Conservation (phyloP, 2,113 vertebrate genomes). For the Cricetomys ansorgei region DNA sequence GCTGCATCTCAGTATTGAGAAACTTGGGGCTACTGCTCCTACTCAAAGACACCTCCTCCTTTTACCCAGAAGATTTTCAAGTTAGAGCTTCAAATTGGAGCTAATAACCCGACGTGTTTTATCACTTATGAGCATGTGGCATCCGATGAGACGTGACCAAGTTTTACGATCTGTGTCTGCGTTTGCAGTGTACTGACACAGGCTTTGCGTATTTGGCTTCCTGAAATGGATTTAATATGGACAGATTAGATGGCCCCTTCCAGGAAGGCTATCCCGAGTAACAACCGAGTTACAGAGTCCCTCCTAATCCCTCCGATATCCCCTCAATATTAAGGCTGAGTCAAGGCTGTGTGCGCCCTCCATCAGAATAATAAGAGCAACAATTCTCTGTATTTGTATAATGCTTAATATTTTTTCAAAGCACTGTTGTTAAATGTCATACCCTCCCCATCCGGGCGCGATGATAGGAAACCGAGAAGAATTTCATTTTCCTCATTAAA, state of each 20-base stretch:
- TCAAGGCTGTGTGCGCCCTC: background rate
- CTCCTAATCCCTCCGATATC: constrained; percentile 80
- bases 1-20: background rate
- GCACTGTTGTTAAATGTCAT: constrained; percentile 81
- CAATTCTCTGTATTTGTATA: constrained; percentile 79
- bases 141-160: constrained; percentile 62
- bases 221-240: constrained; percentile 79
- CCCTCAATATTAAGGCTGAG: constrained; percentile 69
- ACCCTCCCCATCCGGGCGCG: constrained; percentile 69
- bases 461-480: constrained; percentile 40
- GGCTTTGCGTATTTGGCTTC: constrained; percentile 68
- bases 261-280: constrained; percentile 62
- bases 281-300: constrained; percentile 59
- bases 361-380: constrained; percentile 75
- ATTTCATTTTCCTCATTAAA: constrained; percentile 68
- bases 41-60: constrained; percentile 60
- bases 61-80: constrained; percentile 60
- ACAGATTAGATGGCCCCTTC: constrained; percentile 72
- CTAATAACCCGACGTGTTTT: constrained; percentile 66
- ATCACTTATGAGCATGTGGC: constrained; percentile 72
- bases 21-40: constrained; percentile 17
- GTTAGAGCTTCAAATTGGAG: constrained; percentile 65
- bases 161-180: constrained; percentile 66
- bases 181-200: constrained; percentile 62
- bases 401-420: constrained; percentile 81